Percentiles rank a stretch among this genome's conserved stretches.
Conservation (phyloP, 2,797 vertebrate species). For the Rhinichthys osculus region DNA sequence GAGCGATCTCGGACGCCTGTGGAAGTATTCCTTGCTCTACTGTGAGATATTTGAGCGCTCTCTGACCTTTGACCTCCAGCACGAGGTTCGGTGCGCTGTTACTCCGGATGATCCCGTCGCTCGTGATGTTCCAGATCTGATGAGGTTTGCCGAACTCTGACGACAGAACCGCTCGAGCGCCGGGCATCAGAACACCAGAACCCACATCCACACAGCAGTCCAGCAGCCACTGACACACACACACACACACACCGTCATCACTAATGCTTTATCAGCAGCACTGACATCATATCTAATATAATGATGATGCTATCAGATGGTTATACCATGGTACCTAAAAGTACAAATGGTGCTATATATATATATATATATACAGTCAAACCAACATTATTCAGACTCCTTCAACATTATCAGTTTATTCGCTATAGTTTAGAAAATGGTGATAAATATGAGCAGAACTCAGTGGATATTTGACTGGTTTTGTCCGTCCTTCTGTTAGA, state of each 20-base stretch:
- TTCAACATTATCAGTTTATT: too few species aligned
- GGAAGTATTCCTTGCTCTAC: not conserved
- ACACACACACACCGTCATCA: not conserved
- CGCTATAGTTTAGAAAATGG: too few species aligned
- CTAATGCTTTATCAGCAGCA: too few species aligned
- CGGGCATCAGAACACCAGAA: constrained; percentile 83
- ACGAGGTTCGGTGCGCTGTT: constrained; percentile 81
- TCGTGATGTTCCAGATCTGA: constrained; percentile 87
- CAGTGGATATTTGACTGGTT: too few species aligned
- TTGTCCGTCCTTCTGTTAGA: too few species aligned
- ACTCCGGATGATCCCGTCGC: constrained; percentile 86
- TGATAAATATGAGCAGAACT: too few species aligned
- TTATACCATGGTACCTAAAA: too few species aligned
- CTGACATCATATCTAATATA: not conserved
- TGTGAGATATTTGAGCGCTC: not conserved
- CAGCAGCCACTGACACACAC: constrained; percentile 12
- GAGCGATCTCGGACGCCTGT: not conserved
- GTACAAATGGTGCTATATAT: too few species aligned
- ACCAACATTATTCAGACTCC: too few species aligned
- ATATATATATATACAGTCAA: too few species aligned
- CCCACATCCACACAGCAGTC: constrained; percentile 52
- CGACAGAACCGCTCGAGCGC: constrained; percentile 84
- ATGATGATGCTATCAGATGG: not conserved
- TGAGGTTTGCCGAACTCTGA: constrained; percentile 75
- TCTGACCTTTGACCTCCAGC: constrained; percentile 94